Base-by-base conservation (phyloP, 2,797 vertebrate genomes). In the Arnoldichthys spilopterus region DNA sequence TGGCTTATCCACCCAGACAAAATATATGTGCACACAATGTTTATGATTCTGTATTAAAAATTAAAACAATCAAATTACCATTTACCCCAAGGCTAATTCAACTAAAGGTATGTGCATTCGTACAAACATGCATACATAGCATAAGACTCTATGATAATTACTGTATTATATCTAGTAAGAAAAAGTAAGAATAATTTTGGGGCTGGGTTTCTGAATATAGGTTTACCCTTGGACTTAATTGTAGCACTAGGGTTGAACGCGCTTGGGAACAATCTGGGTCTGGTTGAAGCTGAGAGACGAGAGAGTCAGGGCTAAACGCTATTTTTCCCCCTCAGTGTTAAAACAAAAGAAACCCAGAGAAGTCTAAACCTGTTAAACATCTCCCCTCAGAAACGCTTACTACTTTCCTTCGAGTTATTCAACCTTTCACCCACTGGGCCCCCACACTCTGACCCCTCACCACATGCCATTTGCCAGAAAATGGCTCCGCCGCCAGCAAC, bases 401-500 rank as follows among this genome's bases (percentile, higher is more conserved):
- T 93, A 92, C 90, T 90, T 92, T 91, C 89, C 93, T 96, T 92
- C 85, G 91, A 95, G 93, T 96, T 94, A 93, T 92, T 95, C 94
- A 95, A 91, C 93, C 93, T 96, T 95, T 96, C 94, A 94, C 95
- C 94, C 91, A 89, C 85, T 89, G 86, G 86, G 89, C 86, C 93
- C 87, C 87, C 87, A 84, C 72, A 90, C 83, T 83, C 86, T 94
- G 92, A 96, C 90, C 93, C 93, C 93, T 94, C 93, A 91, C 92
- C 94, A 90, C 79, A 87, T 91, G 91, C 87, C 94, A 91, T 95
- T 96, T 95, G 89, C 91, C 91, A 89, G 94, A 92, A 92, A 89
- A 89, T 88, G 72, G 91, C 88, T 88, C 89, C 87, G 90, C 90
- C 88, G 89, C 88, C 89, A 90, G 88, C 87, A 92, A 92, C 86